Percentiles rank a stretch among this genome's conserved stretches.
phyloP scores from a whole-genome alignment of 2,888 invertebrate genomes.

The Calliphora vomitoria region DNA sequence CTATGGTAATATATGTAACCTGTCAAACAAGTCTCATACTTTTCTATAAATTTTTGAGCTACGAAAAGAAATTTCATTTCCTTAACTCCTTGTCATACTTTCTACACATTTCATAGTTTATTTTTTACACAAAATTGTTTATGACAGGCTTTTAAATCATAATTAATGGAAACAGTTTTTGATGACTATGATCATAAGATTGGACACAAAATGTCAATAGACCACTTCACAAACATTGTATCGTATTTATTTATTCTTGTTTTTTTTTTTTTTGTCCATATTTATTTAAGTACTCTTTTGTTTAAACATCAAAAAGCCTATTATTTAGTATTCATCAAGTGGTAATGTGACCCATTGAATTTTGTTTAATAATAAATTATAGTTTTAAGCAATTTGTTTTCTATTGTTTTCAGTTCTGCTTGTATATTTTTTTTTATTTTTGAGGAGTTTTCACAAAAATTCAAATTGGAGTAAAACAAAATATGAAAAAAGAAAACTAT shows the following conservation, averaged over 20 bases:
- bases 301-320: slow-evolving; percentile 31
- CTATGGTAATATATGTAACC: no score
- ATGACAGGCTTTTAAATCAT: slow-evolving; percentile 8
- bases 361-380: slow-evolving; percentile 28
- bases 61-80: background rate
- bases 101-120: background rate
- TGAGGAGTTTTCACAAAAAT: slow-evolving; percentile 1
- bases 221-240: slow-evolving; percentile 2
- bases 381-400: slow-evolving; percentile 13
- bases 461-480: background rate
- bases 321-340: slow-evolving; percentile 40
- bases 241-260: no score
- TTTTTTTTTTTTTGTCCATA: background rate
- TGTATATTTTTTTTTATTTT: background rate
- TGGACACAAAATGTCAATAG: slow-evolving; percentile 6
- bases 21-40: no score
- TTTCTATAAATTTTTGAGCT: no score
- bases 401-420: background rate
- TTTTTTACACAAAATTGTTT: background rate
- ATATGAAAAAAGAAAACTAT: slow-evolving; percentile 26
- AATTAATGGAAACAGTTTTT: background rate
- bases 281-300: slow-evolving; percentile 11
- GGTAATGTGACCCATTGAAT: slow-evolving; percentile 51
- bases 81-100: background rate
- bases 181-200: slow-evolving; percentile 12